Conservation (phyloP, 2,888 invertebrate species). For the Hypolimnas misippus region DNA sequence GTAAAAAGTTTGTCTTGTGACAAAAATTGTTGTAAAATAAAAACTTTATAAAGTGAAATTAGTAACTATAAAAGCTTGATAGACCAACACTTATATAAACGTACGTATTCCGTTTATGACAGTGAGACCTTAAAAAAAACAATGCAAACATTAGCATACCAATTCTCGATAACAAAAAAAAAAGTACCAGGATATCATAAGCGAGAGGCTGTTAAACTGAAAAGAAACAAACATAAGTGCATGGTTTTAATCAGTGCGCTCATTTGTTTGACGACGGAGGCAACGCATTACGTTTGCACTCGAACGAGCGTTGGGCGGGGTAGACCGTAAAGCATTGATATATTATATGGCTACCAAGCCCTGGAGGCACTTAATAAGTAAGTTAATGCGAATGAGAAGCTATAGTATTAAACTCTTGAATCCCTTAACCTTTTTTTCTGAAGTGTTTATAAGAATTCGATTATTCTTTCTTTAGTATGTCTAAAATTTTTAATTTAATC, state of each 20-base stretch:
- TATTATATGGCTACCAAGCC: conserved; percentile 78
- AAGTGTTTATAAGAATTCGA: neutral
- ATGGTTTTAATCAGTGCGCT: conserved; percentile 70
- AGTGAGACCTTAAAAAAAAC: neutral
- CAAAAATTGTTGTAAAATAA: too few relatives aligned
- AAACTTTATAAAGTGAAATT: too few relatives aligned
- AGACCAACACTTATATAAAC: too few relatives aligned
- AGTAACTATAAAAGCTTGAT: too few relatives aligned
- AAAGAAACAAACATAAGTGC: conserved; percentile 60
- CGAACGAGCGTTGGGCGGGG: conserved; percentile 65
- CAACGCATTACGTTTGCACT: conserved; percentile 53
- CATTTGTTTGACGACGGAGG: conserved; percentile 67
- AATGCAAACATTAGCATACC: too few relatives aligned
- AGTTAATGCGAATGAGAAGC: conserved; percentile 61
- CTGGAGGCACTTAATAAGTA: conserved; percentile 78
- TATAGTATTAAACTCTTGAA: conserved; percentile 14
- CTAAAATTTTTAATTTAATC: too few relatives aligned
- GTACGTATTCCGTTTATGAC: neutral
- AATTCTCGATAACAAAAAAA: conserved; percentile 4
- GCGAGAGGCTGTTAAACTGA: conserved; percentile 15
- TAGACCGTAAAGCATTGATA: conserved; percentile 71
- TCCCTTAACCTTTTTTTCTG: neutral
- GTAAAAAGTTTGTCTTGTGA: too few relatives aligned
- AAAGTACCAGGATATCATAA: conserved; percentile 17
- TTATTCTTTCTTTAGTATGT: neutral